Percentiles rank a stretch among this genome's conserved stretches.
phyloP scores from a whole-genome alignment of 2,888 invertebrate genomes.

The Lycaena phlaeas region DNA sequence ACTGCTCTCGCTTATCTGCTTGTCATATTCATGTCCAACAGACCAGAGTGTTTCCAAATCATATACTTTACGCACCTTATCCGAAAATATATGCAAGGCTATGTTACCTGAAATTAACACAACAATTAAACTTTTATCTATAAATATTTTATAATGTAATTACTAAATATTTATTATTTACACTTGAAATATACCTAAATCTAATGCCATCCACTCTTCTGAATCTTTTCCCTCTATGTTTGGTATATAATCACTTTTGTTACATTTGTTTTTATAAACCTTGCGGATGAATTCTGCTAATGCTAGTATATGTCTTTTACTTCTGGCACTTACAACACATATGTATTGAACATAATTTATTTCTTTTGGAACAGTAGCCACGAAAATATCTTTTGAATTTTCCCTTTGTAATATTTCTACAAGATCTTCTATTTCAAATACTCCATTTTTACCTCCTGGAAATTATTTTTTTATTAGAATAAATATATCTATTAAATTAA shows the following conservation, averaged over 20 bases:
- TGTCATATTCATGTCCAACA: constrained; percentile 87
- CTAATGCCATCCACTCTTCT: constrained; percentile 90
- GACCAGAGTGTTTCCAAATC: constrained; percentile 95
- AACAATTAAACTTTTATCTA: no score
- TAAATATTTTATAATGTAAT: no score
- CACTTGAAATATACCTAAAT: constrained; percentile 82
- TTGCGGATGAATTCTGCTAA: constrained; percentile 82
- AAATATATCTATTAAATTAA: not conserved
- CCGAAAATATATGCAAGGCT: constrained; percentile 89
- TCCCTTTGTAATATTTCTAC: constrained; percentile 83
- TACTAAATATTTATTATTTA: no score
- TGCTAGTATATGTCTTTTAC: constrained; percentile 81
- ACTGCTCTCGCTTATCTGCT: constrained; percentile 75
- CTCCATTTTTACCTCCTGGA: constrained; percentile 86
- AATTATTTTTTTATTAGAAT: constrained; percentile 17
- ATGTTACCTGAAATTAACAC: constrained; percentile 83
- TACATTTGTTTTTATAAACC: constrained; percentile 82
- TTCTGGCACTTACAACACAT: constrained; percentile 84
- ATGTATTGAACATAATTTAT: constrained; percentile 89
- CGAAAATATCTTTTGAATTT: constrained; percentile 86
- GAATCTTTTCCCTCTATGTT: constrained; percentile 83
- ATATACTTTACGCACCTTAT: constrained; percentile 78
- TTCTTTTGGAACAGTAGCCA: constrained; percentile 81
- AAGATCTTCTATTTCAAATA: constrained; percentile 91
- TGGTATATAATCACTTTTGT: constrained; percentile 77